These are phyloP conservation scores for Glyptemys insculpta DNA, from an alignment of 2,797 vertebrate species.

Conservation along the genomic window DNA sequence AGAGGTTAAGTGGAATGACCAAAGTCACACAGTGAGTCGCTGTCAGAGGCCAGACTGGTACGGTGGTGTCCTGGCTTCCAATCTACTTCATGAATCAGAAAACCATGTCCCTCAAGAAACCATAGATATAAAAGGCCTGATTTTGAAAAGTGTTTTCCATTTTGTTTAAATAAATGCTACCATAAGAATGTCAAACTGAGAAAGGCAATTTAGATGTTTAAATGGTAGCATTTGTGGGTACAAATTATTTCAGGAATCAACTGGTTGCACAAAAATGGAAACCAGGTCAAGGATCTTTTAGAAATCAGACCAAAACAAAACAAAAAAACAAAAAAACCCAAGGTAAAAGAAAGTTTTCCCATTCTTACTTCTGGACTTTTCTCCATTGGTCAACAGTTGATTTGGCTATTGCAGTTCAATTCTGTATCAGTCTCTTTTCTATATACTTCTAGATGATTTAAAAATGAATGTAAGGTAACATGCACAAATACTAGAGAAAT, in stretches of 20 bases:
- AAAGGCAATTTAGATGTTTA: not conserved
- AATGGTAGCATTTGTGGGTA: not conserved
- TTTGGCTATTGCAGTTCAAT: not conserved
- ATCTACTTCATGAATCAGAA: not conserved
- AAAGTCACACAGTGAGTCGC: not conserved
- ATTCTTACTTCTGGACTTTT: not conserved
- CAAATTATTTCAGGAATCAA: not conserved
- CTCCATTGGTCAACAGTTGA: not conserved
- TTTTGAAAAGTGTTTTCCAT: not conserved
- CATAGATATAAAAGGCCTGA: not conserved
- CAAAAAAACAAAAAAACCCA: accelerated
- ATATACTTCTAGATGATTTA: not conserved
- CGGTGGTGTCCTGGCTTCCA: not conserved
- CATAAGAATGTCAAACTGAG: not conserved
- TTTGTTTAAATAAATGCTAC: not conserved
- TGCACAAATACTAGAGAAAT: not conserved
- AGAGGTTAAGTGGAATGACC: not conserved
- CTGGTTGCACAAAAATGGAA: not conserved
- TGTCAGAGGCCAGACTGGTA: not conserved
- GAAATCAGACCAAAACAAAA: not conserved
- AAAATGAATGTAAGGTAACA: not conserved
- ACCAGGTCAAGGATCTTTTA: not conserved
- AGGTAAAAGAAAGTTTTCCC: not conserved
- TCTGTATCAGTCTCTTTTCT: not conserved
- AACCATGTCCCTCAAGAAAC: not conserved